phyloP scores from a whole-genome alignment of 2,888 invertebrate genomes.

The Smittia sp. region DNA sequence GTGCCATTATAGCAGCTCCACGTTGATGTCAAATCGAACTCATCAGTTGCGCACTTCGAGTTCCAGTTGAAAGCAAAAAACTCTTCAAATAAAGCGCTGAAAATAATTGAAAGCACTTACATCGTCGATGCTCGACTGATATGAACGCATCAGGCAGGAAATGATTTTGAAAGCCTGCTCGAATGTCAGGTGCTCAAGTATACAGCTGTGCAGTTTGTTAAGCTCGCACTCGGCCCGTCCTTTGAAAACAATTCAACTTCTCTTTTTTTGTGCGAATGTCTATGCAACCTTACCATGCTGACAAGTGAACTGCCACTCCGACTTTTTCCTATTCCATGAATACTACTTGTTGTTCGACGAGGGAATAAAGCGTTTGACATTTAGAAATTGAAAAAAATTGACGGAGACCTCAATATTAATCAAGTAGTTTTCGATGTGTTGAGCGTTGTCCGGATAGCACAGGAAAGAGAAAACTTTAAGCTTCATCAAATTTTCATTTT shows the following conservation, averaged over 20 bases:
- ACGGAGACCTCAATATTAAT: too few species aligned
- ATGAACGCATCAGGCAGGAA: constrained; percentile 47
- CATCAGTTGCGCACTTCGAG: constrained; percentile 24
- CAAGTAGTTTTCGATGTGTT: too few species aligned
- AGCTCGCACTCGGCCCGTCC: constrained; percentile 49
- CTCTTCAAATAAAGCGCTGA: too few species aligned
- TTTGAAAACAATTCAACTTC: constrained; percentile 42
- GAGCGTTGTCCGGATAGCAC: too few species aligned
- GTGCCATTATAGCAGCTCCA: constrained; percentile 38
- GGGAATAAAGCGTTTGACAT: not conserved
- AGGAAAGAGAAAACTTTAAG: too few species aligned
- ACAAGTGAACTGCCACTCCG: constrained; percentile 27
- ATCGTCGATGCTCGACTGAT: not conserved
- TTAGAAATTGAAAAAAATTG: not conserved
- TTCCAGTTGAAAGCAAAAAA: too few species aligned
- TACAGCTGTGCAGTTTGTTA: constrained; percentile 51
- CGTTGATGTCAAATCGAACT: not conserved
- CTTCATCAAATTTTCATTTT: not conserved
- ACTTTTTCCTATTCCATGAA: not conserved
- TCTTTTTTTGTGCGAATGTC: too few species aligned
- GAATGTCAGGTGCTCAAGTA: constrained; percentile 48
- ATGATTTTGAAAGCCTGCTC: constrained; percentile 47
- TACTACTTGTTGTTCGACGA: constrained; percentile 4
- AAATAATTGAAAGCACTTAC: constrained; percentile 20
- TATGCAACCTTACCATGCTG: constrained; percentile 11